These are phyloP conservation scores for Crotophaga sulcirostris DNA, from an alignment of 2,113 vertebrate genomes.

Conservation along the genomic window DNA sequence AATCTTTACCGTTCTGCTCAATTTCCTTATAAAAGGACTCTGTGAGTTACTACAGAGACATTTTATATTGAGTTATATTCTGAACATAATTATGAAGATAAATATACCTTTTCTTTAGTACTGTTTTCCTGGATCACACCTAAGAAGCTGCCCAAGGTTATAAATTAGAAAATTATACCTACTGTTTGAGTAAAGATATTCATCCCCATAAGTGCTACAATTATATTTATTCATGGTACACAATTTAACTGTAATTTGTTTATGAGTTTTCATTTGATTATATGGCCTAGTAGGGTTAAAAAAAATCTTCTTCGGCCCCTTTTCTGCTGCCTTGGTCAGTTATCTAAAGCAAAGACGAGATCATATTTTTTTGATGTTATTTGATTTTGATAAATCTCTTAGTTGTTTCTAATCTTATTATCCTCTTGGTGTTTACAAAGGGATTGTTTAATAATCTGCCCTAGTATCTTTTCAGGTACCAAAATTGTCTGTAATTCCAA, in stretches of 20 bases:
- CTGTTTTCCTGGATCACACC: not conserved
- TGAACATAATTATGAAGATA: not conserved
- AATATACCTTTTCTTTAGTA: not conserved
- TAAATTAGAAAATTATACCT: not conserved
- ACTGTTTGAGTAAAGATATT: not conserved
- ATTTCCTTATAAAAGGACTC: not conserved
- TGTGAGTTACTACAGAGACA: not conserved
- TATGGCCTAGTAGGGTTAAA: not conserved
- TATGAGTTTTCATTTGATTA: not conserved
- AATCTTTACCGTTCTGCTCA: not conserved
- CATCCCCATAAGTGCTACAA: accelerated
- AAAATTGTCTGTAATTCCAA: not conserved
- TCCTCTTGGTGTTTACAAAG: not conserved
- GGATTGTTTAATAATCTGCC: not conserved
- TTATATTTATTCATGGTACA: not conserved
- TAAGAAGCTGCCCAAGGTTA: not conserved
- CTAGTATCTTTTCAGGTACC: not conserved
- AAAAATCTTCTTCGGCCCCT: not conserved
- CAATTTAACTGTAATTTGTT: not conserved
- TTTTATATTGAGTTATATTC: not conserved
- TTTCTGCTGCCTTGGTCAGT: not conserved
- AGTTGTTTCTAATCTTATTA: not conserved
- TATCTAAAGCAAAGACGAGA: not conserved
- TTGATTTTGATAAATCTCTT: not conserved
- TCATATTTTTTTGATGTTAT: not conserved